Evolutionary conservation across 2,113 vertebrate species (phyloP).

Genomic region (Himantopus leucocephalus): DNA sequence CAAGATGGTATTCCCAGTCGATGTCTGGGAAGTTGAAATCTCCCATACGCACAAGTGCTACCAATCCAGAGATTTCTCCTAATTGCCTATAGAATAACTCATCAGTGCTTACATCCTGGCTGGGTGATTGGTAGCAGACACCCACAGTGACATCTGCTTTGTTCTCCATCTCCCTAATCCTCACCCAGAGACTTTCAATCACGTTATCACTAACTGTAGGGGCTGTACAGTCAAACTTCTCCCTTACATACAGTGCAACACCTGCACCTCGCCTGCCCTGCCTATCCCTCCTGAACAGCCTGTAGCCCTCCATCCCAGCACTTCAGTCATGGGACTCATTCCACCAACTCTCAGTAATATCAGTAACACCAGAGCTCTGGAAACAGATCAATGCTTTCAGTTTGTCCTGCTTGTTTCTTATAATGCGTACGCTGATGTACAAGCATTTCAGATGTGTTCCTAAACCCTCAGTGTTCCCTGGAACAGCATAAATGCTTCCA

Average conservation of each 20-base stretch:
- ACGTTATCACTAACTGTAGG: background rate
- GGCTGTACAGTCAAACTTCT: background rate
- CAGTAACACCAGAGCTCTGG: background rate
- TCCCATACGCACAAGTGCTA: background rate
- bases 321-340: background rate
- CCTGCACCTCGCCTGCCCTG: background rate
- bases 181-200: background rate
- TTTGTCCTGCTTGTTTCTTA: background rate
- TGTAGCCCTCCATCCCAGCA: background rate
- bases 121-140: background rate
- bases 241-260: background rate
- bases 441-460: background rate
- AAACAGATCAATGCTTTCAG: background rate
- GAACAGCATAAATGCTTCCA: background rate
- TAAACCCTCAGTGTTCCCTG: background rate
- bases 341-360: background rate
- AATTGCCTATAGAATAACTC: background rate
- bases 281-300: background rate
- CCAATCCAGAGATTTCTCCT: background rate
- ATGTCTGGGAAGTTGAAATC: background rate
- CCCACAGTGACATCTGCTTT: background rate
- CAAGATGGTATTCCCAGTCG: background rate
- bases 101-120: background rate
- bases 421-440: background rate
- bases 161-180: background rate